Evolutionary conservation across 2,113 vertebrate genomes (phyloP).

Genomic region (Hiodon alosoides): DNA sequence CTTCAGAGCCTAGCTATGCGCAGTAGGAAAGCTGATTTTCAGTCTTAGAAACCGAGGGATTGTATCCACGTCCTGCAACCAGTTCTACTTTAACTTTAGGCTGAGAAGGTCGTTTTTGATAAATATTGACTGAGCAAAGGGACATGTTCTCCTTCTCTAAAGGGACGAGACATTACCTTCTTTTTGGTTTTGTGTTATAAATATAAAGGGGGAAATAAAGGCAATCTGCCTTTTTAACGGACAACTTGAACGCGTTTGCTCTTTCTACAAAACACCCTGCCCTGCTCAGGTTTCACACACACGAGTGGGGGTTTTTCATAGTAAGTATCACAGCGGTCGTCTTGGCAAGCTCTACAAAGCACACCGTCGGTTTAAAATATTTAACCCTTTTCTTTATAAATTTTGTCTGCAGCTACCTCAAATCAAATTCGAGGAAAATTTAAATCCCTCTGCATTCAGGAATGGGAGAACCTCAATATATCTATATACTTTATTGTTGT

Average conservation of each 20-base stretch:
- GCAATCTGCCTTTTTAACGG: no score
- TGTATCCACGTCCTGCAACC: slow-evolving; percentile 12
- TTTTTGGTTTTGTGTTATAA: no score
- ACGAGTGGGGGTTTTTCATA: no score
- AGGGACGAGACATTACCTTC: no score
- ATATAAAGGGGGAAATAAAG: no score
- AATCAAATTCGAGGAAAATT: slow-evolving; percentile 20
- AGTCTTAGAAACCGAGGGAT: slow-evolving; percentile 14
- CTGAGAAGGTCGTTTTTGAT: neutral
- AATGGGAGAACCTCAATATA: slow-evolving; percentile 36
- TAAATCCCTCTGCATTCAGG: slow-evolving; percentile 20
- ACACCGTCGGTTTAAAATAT: no score
- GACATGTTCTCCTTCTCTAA: no score
- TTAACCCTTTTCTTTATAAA: no score
- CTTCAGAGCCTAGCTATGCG: slow-evolving; percentile 26
- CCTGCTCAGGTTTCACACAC: no score
- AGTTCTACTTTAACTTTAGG: slow-evolving; percentile 24
- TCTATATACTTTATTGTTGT: slow-evolving; percentile 3
- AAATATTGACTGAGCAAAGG: no score
- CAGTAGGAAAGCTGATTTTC: slow-evolving; percentile 33
- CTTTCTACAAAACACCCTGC: neutral
- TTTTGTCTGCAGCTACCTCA: neutral
- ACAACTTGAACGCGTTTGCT: neutral
- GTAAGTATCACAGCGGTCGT: no score
- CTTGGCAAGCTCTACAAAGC: no score